Evolutionary conservation across 2,113 vertebrate species (phyloP).

Genomic region (Calyptomena viridis): DNA sequence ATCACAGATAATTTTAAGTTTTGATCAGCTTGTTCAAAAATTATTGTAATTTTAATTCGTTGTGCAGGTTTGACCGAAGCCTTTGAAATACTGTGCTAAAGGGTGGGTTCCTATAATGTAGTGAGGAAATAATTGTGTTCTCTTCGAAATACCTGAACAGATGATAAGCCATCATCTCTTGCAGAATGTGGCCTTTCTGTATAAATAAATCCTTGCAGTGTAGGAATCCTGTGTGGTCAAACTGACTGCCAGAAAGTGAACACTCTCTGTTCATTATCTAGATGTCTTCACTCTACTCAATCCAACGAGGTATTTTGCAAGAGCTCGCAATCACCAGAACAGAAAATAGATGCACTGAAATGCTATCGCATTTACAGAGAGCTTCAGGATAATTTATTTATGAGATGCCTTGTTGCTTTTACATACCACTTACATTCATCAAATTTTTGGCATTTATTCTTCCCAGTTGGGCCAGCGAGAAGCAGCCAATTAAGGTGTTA

Average conservation of each 20-base stretch:
- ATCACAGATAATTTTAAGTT: not conserved
- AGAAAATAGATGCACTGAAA: conserved; percentile 25
- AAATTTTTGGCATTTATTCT: conserved; percentile 26
- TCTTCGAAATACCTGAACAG: not conserved
- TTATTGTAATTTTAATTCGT: not conserved
- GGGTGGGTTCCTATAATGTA: not conserved
- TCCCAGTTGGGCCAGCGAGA: not conserved
- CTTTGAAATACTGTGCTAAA: not conserved
- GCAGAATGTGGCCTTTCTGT: not conserved
- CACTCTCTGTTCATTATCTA: not conserved
- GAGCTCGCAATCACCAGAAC: not conserved
- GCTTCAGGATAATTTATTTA: conserved; percentile 38
- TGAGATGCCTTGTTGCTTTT: conserved; percentile 25
- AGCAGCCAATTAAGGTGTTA: not conserved
- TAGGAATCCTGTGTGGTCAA: not conserved
- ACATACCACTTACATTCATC: not conserved
- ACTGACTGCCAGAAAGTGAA: not conserved
- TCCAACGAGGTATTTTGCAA: not conserved
- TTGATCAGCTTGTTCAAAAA: not conserved
- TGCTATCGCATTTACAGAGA: not conserved
- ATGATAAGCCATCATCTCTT: not conserved
- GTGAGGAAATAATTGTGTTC: not conserved
- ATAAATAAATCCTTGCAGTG: not conserved
- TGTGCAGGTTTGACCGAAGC: not conserved
- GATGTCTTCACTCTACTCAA: not conserved